Conservation (phyloP, 2,888 invertebrate species). For the Campopleginae sp. region DNA sequence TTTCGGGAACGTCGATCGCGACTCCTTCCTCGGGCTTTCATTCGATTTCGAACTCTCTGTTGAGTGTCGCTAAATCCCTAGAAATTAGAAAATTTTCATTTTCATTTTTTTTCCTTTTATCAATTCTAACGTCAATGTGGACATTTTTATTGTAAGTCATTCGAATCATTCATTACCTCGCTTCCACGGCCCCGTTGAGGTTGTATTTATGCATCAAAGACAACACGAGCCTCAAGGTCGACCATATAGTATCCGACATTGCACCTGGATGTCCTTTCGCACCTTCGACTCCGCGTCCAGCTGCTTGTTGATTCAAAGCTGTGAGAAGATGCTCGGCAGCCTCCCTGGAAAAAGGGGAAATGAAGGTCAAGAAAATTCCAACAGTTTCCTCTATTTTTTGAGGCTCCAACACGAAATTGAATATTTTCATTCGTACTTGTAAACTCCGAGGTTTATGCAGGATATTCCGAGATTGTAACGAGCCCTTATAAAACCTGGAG, state of each 20-base stretch:
- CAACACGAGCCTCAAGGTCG: conserved; percentile 94
- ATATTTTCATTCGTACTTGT: conserved; percentile 85
- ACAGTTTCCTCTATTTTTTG: background rate
- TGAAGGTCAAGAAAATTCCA: background rate
- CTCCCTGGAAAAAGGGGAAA: conserved; percentile 87
- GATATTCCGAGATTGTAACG: conserved; percentile 99
- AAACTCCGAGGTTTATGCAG: conserved; percentile 97
- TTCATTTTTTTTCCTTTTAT: conserved; percentile 25
- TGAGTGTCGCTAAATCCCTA: conserved; percentile 83
- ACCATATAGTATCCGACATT: conserved; percentile 98
- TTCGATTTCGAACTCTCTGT: conserved; percentile 83
- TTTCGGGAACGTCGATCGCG: conserved; percentile 38
- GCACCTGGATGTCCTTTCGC: conserved; percentile 84
- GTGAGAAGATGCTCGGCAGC: conserved; percentile 98
- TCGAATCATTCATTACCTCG: conserved; percentile 79
- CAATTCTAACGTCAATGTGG: background rate
- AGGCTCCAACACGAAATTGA: background rate
- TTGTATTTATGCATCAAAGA: conserved; percentile 90
- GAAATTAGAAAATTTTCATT: conserved; percentile 62
- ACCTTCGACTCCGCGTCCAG: conserved; percentile 86
- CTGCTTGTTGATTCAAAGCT: conserved; percentile 96
- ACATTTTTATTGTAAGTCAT: background rate
- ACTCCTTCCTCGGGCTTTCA: conserved; percentile 33
- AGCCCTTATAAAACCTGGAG: conserved; percentile 98
- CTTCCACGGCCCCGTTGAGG: conserved; percentile 86